These are phyloP conservation scores for Pemphredon lugubris DNA, from an alignment of 2,888 invertebrate genomes.

Conservation along the genomic window DNA sequence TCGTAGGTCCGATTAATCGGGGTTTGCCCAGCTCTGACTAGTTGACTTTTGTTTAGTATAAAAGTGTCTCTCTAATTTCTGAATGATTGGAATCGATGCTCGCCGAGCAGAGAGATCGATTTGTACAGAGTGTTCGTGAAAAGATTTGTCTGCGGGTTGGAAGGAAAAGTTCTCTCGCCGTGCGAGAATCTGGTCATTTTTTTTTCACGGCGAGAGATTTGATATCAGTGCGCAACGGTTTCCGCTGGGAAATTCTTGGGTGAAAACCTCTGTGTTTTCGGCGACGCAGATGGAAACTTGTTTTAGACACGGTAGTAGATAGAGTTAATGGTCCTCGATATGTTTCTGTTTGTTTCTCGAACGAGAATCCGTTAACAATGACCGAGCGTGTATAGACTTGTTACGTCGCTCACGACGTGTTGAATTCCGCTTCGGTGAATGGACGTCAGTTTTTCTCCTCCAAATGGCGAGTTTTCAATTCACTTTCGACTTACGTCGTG, in stretches of 20 bases:
- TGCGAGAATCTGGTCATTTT: not conserved
- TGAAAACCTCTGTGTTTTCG: too few species aligned
- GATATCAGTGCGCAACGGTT: too few species aligned
- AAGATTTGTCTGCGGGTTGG: not conserved
- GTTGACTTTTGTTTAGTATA: not conserved
- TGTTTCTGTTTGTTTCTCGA: slow-evolving; percentile 52
- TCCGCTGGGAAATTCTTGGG: too few species aligned
- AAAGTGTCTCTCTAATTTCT: not conserved
- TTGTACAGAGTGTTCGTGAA: not conserved
- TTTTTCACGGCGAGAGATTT: too few species aligned
- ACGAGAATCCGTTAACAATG: not conserved
- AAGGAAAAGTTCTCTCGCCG: not conserved
- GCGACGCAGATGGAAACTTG: not conserved
- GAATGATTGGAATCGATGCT: not conserved
- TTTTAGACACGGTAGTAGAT: slow-evolving; percentile 22
- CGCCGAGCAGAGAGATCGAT: not conserved
- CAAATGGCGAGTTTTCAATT: not conserved
- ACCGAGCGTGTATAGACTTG: not conserved
- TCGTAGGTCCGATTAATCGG: not conserved
- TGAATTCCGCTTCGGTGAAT: not conserved
- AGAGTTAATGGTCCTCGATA: slow-evolving; percentile 48
- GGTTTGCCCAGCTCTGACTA: slow-evolving; percentile 29
- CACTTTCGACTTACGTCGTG: not conserved
- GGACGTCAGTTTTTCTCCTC: slow-evolving; percentile 7
- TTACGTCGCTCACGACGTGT: not conserved